Evolutionary conservation across 2,797 vertebrate genomes (phyloP).

Genomic region (Picus viridis): DNA sequence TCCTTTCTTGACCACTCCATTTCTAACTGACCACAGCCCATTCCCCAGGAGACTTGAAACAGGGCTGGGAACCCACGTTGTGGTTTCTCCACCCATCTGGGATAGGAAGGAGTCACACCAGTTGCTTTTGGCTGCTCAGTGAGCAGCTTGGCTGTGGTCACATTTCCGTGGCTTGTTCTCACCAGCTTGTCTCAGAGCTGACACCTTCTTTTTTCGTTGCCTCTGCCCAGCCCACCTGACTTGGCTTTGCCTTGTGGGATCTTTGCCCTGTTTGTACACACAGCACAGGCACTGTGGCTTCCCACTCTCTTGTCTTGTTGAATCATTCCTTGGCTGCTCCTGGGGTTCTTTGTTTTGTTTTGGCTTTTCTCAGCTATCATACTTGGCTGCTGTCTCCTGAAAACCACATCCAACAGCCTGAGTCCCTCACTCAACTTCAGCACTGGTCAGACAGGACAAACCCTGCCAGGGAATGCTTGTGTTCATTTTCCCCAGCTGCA

Average conservation of each 20-base stretch:
- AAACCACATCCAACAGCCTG: background rate
- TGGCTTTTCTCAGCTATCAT: background rate
- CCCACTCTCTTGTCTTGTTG: conserved; percentile 24
- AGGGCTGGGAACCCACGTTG: background rate
- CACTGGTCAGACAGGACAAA: background rate
- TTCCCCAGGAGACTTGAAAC: background rate
- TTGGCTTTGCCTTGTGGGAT: conserved; percentile 5
- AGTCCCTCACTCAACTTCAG: background rate
- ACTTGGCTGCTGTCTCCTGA: background rate
- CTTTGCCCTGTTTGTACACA: background rate
- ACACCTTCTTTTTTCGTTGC: background rate
- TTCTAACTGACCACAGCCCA: background rate
- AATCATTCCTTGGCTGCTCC: conserved; percentile 22
- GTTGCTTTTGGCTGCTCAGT: conserved; percentile 12
- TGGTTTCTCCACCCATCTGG: conserved; percentile 22
- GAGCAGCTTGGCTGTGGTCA: background rate
- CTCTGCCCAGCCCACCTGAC: conserved; percentile 28
- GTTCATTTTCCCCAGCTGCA: background rate
- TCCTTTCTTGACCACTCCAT: fast-evolving
- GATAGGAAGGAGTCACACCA: background rate
- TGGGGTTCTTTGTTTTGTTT: too few species aligned
- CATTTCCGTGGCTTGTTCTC: conserved; percentile 47
- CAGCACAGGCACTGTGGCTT: conserved; percentile 1
- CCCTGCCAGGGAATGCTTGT: background rate
- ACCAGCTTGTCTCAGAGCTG: background rate